These are phyloP conservation scores for Lagenorhynchus albirostris DNA, from an alignment of 2,113 vertebrate species.

Conservation along the genomic window DNA sequence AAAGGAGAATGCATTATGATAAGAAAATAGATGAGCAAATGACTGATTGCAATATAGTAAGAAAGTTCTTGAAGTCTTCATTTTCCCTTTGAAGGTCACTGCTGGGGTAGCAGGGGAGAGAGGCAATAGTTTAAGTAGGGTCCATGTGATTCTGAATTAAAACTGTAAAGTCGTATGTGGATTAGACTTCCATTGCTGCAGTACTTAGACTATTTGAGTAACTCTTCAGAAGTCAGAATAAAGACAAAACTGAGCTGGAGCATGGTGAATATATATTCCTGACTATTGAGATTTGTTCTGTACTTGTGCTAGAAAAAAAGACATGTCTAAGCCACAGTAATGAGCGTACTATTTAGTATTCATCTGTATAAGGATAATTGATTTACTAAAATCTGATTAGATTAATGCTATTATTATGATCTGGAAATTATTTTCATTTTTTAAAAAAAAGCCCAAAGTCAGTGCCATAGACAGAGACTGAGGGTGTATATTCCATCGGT, in stretches of 20 bases:
- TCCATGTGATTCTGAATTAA: neutral
- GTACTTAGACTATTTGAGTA: neutral
- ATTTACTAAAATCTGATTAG: constrained; percentile 82
- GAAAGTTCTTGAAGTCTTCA: neutral
- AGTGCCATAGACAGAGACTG: neutral
- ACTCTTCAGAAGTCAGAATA: neutral
- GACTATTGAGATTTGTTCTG: constrained; percentile 23
- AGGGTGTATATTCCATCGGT: neutral
- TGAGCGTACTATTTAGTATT: constrained; percentile 81
- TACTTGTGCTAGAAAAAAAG: constrained; percentile 31
- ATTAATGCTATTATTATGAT: constrained; percentile 80
- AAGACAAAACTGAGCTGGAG: neutral
- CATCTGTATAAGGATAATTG: constrained; percentile 85
- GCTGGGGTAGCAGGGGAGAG: neutral
- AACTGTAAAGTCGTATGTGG: neutral
- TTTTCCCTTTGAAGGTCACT: constrained; percentile 2
- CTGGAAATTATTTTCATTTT: constrained; percentile 75
- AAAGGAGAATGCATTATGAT: neutral
- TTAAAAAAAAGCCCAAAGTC: constrained; percentile 33
- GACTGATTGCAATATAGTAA: neutral
- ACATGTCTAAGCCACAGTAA: constrained; percentile 60
- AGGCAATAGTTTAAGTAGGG: neutral
- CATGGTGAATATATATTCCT: neutral
- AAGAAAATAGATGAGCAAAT: neutral
- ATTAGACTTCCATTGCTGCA: neutral